Percentiles rank a stretch among this genome's conserved stretches.
phyloP scores from a whole-genome alignment of 1,140 invertebrate species.

The Megathymus violae region DNA sequence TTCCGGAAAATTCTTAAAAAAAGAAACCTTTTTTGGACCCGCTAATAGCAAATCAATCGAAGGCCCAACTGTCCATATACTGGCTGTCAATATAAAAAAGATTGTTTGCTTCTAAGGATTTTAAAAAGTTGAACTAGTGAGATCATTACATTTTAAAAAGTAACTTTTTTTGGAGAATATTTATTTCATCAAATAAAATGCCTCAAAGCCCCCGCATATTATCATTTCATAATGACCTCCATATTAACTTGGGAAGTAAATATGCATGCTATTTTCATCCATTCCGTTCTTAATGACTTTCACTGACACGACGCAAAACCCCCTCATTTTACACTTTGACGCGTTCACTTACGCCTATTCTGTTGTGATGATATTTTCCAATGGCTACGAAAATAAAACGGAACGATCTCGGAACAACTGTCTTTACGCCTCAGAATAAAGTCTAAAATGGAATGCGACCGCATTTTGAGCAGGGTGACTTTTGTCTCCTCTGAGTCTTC shows the following conservation, averaged over 20 bases:
- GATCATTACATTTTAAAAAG: no score
- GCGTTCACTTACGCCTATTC: conserved; percentile 80
- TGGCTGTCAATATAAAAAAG: no score
- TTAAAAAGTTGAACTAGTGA: no score
- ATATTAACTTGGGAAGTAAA: conserved; percentile 80
- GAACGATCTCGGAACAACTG: conserved; percentile 43
- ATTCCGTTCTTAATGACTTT: conserved; percentile 82
- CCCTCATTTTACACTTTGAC: conserved; percentile 84
- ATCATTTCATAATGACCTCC: conserved; percentile 71
- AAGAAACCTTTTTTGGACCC: no score
- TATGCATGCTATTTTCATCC: conserved; percentile 82
- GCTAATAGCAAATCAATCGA: no score
- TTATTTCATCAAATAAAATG: conserved; percentile 32
- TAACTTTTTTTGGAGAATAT: neutral
- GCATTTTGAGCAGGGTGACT: conserved; percentile 56
- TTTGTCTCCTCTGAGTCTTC: conserved; percentile 76
- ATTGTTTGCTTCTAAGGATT: no score
- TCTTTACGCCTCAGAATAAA: conserved; percentile 55
- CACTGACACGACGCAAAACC: conserved; percentile 80
- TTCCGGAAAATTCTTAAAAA: no score
- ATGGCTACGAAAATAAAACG: conserved; percentile 63
- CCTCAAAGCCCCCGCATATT: conserved; percentile 56
- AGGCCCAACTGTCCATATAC: no score
- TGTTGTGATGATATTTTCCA: conserved; percentile 78
- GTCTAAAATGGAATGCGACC: conserved; percentile 52